These are phyloP conservation scores for Aphidius colemani DNA, from an alignment of 2,888 invertebrate species.

Conservation along the genomic window DNA sequence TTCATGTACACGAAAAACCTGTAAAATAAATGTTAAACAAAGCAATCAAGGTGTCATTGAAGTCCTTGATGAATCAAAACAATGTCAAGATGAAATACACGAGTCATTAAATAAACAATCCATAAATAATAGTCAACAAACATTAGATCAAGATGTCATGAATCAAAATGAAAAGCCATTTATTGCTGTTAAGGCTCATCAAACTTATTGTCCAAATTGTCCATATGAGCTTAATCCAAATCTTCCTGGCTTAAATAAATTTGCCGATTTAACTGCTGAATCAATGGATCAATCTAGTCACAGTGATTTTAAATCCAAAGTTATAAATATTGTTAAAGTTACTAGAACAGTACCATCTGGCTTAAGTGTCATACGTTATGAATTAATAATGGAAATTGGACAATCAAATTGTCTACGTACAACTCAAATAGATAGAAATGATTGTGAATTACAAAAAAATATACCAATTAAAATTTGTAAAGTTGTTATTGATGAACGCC, in stretches of 20 bases:
- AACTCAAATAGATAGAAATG: conserved; percentile 40
- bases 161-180: conserved; percentile 52
- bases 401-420: conserved; percentile 51
- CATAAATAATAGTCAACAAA: conserved; percentile 35
- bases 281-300: conserved; percentile 48
- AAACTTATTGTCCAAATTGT: conserved; percentile 53
- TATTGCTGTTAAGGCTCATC: conserved; percentile 48
- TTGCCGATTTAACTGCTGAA: conserved; percentile 45
- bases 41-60: conserved; percentile 42
- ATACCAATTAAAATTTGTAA: conserved; percentile 45
- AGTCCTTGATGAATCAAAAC: conserved; percentile 45
- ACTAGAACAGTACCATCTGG: conserved; percentile 50
- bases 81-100: conserved; percentile 45
- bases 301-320: conserved; percentile 51
- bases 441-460: conserved; percentile 46
- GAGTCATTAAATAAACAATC: conserved; percentile 44
- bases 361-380: conserved; percentile 48
- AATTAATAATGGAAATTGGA: conserved; percentile 49
- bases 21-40: conserved; percentile 49
- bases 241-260: conserved; percentile 47
- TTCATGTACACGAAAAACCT: conserved; percentile 48
- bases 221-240: conserved; percentile 54
- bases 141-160: conserved; percentile 44
- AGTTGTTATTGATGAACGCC: conserved; percentile 51
- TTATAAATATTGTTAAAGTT: conserved; percentile 47